phyloP scores from a whole-genome alignment of 2,113 vertebrate genomes.

The Tachysurus fulvidraco region DNA sequence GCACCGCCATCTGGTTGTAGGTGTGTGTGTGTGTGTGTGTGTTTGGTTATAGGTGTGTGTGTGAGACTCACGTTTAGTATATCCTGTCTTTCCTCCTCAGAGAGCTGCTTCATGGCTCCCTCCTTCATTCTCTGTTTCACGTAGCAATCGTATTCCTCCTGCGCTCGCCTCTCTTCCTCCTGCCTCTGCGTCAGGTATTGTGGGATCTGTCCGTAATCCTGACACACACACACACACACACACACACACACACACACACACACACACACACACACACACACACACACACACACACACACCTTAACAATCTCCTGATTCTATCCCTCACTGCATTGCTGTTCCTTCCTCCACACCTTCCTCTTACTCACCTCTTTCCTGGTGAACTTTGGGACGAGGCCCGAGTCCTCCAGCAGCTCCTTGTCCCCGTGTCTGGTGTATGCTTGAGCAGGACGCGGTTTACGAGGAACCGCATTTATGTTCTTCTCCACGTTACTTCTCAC shows the following conservation, averaged over 20 bases:
- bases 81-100: slow-evolving; percentile 76
- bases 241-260: background rate
- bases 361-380: slow-evolving; percentile 84
- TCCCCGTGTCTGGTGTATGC: slow-evolving; percentile 84
- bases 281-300: background rate
- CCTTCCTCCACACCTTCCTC: background rate
- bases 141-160: slow-evolving; percentile 76
- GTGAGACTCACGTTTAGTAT: slow-evolving; percentile 75
- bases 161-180: slow-evolving; percentile 74
- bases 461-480: slow-evolving; percentile 72
- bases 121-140: slow-evolving; percentile 74
- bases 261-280: background rate
- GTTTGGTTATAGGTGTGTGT: background rate
- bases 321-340: background rate
- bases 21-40: background rate
- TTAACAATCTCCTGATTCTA: background rate
- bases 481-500: slow-evolving; percentile 73
- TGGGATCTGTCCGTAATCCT: slow-evolving; percentile 87
- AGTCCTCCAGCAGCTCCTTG: slow-evolving; percentile 84
- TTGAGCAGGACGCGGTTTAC: slow-evolving; percentile 74
- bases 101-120: slow-evolving; percentile 78
- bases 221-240: slow-evolving; percentile 12
- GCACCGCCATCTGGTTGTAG: too few relatives aligned
- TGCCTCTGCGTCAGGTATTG: slow-evolving; percentile 79
- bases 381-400: slow-evolving; percentile 89